Evolutionary conservation across 1,140 invertebrate species (phyloP).

Genomic region (Eumeta japonica): DNA sequence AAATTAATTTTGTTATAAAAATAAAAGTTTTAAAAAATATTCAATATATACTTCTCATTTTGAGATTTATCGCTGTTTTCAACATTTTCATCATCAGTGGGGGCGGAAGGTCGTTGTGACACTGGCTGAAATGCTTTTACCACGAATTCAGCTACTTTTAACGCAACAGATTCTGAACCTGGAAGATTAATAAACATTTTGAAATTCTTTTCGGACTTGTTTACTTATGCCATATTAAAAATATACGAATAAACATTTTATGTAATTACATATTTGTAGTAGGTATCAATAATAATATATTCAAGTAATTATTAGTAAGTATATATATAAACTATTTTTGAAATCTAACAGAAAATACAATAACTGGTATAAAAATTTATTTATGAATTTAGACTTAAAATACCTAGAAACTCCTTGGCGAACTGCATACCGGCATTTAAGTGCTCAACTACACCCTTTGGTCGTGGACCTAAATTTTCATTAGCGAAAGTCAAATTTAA

Average conservation of each 20-base stretch:
- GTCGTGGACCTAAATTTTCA: slow-evolving; percentile 24
- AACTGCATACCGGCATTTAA: slow-evolving; percentile 64
- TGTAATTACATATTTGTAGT: no score
- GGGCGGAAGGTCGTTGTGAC: slow-evolving; percentile 9
- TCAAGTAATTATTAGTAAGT: slow-evolving; percentile 1
- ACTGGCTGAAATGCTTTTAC: slow-evolving; percentile 35
- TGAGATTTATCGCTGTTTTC: slow-evolving; percentile 16
- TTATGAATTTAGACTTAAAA: slow-evolving; percentile 10
- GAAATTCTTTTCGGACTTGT: no score
- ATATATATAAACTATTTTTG: no score
- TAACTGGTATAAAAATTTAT: not conserved
- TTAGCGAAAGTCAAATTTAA: slow-evolving; percentile 18
- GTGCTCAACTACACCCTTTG: slow-evolving; percentile 59
- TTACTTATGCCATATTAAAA: no score
- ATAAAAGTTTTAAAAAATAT: no score
- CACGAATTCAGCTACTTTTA: slow-evolving; percentile 49
- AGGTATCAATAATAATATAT: slow-evolving; percentile 5
- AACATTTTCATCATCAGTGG: slow-evolving; percentile 10
- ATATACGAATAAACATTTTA: no score
- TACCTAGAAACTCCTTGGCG: slow-evolving; percentile 63
- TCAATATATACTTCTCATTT: no score
- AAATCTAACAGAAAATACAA: no score
- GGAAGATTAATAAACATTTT: slow-evolving; percentile 13
- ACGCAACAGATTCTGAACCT: slow-evolving; percentile 43
- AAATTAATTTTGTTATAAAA: no score